phyloP scores from a whole-genome alignment of 2,888 invertebrate genomes.

The Synanthedon andrenaeformis region DNA sequence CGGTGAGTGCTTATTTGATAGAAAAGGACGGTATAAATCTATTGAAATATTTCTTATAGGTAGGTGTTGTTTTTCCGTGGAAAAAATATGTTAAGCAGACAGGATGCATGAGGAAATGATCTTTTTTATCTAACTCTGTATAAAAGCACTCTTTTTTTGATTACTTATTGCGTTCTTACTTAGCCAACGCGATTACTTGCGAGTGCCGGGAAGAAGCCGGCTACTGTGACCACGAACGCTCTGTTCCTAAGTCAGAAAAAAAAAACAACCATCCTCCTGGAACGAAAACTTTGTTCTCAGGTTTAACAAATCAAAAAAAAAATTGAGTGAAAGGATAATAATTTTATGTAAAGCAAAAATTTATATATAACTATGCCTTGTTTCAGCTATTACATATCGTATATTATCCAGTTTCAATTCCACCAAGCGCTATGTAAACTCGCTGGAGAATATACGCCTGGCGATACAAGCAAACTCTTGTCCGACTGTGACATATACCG shows the following conservation, averaged over 20 bases:
- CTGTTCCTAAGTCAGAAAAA: no score
- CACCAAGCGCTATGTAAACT: constrained; percentile 79
- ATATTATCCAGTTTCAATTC: constrained; percentile 88
- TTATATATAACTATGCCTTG: not conserved
- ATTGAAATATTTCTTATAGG: constrained; percentile 11
- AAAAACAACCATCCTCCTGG: no score
- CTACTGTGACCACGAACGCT: no score
- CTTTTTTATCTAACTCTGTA: no score
- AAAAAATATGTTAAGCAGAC: not conserved
- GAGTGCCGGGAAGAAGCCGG: no score
- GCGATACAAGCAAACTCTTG: constrained; percentile 71
- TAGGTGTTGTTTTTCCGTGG: constrained; percentile 16
- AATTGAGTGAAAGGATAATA: no score
- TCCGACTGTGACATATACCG: constrained; percentile 84
- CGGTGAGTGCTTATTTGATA: constrained; percentile 52
- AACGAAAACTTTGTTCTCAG: no score
- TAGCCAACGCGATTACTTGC: no score
- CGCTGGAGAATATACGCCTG: constrained; percentile 77
- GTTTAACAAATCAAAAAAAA: no score
- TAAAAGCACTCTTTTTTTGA: no score
- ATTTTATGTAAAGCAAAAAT: no score
- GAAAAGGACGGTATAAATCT: constrained; percentile 19
- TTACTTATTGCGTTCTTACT: no score
- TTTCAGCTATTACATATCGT: constrained; percentile 79
- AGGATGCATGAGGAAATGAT: not conserved